Conservation (phyloP, 2,888 invertebrate species). For the Cheilosia variabilis region DNA sequence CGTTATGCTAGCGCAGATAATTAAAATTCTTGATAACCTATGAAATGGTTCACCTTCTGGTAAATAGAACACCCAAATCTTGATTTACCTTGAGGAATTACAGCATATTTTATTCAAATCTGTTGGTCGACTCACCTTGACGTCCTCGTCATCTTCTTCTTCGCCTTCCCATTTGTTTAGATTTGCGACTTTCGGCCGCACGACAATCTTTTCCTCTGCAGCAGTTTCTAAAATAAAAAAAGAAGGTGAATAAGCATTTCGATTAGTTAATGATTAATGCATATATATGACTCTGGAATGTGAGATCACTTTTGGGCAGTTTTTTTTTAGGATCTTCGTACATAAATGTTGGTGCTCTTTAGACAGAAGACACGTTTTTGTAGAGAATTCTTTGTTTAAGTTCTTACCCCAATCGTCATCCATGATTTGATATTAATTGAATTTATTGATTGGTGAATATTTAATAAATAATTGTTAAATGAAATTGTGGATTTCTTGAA, state of each 20-base stretch:
- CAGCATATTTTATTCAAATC: neutral
- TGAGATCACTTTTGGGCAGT: slow-evolving; percentile 63
- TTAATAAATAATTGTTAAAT: slow-evolving; percentile 10
- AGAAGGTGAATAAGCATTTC: slow-evolving; percentile 18
- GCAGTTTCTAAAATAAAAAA: slow-evolving; percentile 79
- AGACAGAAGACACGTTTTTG: slow-evolving; percentile 56
- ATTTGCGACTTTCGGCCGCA: slow-evolving; percentile 87
- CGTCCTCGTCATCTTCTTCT: slow-evolving; percentile 93
- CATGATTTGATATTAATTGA: slow-evolving; percentile 83
- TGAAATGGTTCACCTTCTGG: slow-evolving; percentile 10
- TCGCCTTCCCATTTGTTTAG: slow-evolving; percentile 94
- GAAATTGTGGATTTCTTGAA: slow-evolving; percentile 14
- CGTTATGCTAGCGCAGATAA: slow-evolving; percentile 2
- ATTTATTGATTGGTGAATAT: neutral
- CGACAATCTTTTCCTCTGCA: slow-evolving; percentile 87
- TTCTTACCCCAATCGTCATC: slow-evolving; percentile 89
- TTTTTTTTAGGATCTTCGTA: slow-evolving; percentile 28
- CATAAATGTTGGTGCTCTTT: slow-evolving; percentile 20
- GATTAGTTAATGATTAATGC: slow-evolving; percentile 58
- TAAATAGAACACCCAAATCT: neutral
- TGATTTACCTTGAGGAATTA: slow-evolving; percentile 15
- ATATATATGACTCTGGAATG: slow-evolving; percentile 51
- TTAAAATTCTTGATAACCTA: slow-evolving; percentile 38
- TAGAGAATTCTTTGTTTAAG: neutral
- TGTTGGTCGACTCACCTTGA: slow-evolving; percentile 86